These are phyloP conservation scores for Pomacea canaliculata DNA, from an alignment of 2,888 invertebrate species.

Conservation along the genomic window DNA sequence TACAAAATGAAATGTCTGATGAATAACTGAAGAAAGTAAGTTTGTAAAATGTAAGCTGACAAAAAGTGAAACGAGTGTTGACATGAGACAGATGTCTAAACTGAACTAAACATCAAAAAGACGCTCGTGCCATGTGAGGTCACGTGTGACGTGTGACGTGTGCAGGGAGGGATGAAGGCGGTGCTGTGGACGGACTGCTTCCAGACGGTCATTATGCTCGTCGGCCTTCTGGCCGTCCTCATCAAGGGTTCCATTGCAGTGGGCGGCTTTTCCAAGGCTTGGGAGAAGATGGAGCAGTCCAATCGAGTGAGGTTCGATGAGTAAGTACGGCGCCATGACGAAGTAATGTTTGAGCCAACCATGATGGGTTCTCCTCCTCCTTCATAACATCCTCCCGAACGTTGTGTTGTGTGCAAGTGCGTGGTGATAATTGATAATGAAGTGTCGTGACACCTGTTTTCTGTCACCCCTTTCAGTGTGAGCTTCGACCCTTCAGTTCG, in stretches of 20 bases:
- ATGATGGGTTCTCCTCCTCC: neutral
- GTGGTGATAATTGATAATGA: no score
- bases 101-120: no score
- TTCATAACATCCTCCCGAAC: neutral
- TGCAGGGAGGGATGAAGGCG: slow-evolving; percentile 69
- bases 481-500: slow-evolving; percentile 84
- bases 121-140: no score
- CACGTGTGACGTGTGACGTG: no score
- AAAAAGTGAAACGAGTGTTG: no score
- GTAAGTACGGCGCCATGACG: slow-evolving; percentile 45
- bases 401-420: no score
- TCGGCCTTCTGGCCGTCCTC: slow-evolving; percentile 67
- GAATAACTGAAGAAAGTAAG: no score
- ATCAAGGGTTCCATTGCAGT: slow-evolving; percentile 64
- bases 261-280: slow-evolving; percentile 64
- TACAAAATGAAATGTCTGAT: no score
- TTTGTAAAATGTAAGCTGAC: no score
- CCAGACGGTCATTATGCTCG: slow-evolving; percentile 70
- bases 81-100: no score
- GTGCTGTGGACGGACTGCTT: slow-evolving; percentile 72
- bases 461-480: slow-evolving; percentile 72
- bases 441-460: no score
- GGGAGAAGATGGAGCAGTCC: slow-evolving; percentile 54
- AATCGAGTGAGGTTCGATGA: slow-evolving; percentile 64
- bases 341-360: neutral